These are phyloP conservation scores for Tuberolachnus salignus DNA, from an alignment of 2,888 invertebrate species.

Conservation along the genomic window DNA sequence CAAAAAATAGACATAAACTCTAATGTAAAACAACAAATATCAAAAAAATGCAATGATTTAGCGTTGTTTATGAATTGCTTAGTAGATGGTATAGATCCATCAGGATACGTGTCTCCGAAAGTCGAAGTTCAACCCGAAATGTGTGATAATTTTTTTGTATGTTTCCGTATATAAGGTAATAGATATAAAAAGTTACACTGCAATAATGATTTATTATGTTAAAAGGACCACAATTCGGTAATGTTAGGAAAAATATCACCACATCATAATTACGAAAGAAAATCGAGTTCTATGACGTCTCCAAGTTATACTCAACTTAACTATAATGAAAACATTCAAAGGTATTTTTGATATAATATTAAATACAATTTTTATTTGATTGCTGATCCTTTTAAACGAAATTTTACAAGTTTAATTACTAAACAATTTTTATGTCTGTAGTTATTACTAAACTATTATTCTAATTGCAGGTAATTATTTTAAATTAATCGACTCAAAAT, in stretches of 20 bases:
- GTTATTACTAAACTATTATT: conserved; percentile 17
- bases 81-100: conserved; percentile 70
- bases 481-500: not conserved
- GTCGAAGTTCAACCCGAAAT: conserved; percentile 22
- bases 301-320: conserved; percentile 85
- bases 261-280: conserved; percentile 81
- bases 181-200: not conserved
- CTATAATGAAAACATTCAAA: conserved; percentile 80
- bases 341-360: conserved; percentile 62
- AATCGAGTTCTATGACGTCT: conserved; percentile 79
- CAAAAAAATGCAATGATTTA: conserved; percentile 68
- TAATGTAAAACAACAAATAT: conserved; percentile 64
- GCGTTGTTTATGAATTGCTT: conserved; percentile 77
- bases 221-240: conserved; percentile 76
- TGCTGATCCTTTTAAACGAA: conserved; percentile 26
- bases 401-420: conserved; percentile 4
- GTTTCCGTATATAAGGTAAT: not conserved
- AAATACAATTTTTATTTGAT: conserved; percentile 14
- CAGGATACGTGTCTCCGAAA: conserved; percentile 1
- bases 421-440: conserved; percentile 13
- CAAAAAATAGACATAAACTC: not conserved
- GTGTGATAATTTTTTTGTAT: conserved; percentile 38
- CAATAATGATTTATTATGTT: conserved; percentile 60
- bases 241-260: conserved; percentile 86
- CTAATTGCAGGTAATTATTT: conserved; percentile 20